These are phyloP conservation scores for Lamellibrachia luymesi DNA, from an alignment of 1,140 invertebrate genomes.

Conservation along the genomic window DNA sequence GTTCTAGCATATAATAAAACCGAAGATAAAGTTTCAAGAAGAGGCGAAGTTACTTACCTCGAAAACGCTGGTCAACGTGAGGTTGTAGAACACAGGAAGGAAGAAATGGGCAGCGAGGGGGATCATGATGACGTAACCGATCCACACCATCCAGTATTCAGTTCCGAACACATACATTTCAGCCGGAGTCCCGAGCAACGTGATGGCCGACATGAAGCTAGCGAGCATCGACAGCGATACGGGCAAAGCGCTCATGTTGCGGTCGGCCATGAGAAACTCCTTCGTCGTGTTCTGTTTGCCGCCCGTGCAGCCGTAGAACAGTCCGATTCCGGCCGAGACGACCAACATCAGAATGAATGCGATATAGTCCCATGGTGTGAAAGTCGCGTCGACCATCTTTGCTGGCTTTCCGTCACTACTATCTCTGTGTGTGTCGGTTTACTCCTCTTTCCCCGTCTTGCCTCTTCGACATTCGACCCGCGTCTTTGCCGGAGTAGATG, in stretches of 20 bases:
- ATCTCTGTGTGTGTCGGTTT: not conserved
- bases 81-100: constrained; percentile 52
- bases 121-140: constrained; percentile 41
- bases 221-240: constrained; percentile 12
- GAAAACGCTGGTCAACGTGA: constrained; percentile 50
- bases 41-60: constrained; percentile 62
- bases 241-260: not conserved
- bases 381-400: not conserved
- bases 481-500: not conserved
- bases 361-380: constrained; percentile 20
- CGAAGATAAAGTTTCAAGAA: not conserved
- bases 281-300: constrained; percentile 80
- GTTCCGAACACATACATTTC: constrained; percentile 70
- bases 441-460: no score
- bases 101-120: constrained; percentile 40
- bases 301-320: constrained; percentile 79
- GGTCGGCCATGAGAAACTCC: constrained; percentile 65
- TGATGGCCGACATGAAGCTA: constrained; percentile 19
- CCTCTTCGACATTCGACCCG: no score
- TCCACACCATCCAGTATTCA: constrained; percentile 41
- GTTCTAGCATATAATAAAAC: not conserved
- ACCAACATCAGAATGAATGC: constrained; percentile 22
- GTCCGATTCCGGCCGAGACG: constrained; percentile 63
- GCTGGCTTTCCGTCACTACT: not conserved
- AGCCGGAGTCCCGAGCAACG: constrained; percentile 66